phyloP scores from a whole-genome alignment of 1,140 invertebrate genomes.

The Heliconius eleuchia region DNA sequence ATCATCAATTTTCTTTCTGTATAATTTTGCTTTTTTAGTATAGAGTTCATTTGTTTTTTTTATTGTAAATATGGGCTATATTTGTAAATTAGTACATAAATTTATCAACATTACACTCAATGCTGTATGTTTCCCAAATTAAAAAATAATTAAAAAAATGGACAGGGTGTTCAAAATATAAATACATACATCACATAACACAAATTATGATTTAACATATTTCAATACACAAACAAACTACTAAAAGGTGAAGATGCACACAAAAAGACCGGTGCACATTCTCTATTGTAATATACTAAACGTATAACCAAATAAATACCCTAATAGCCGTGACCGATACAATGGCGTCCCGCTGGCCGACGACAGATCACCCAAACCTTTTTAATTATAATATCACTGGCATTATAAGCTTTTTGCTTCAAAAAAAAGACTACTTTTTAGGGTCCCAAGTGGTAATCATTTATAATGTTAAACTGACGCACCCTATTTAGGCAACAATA shows the following conservation, averaged over 20 bases:
- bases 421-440: slow-evolving; percentile 66
- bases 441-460: slow-evolving; percentile 40
- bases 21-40: no score
- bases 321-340: slow-evolving; percentile 68
- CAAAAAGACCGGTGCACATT: slow-evolving; percentile 36
- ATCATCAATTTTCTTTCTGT: no score
- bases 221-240: slow-evolving; percentile 4
- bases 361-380: slow-evolving; percentile 64
- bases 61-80: no score
- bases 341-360: slow-evolving; percentile 65
- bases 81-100: no score
- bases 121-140: no score
- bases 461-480: slow-evolving; percentile 28
- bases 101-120: no score
- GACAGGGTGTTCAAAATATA: no score
- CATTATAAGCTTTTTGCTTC: slow-evolving; percentile 73
- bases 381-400: slow-evolving; percentile 81
- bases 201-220: neutral
- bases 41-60: no score
- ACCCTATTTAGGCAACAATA: slow-evolving; percentile 22
- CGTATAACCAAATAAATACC: slow-evolving; percentile 73
- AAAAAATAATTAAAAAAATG: no score
- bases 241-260: neutral
- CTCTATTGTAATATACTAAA: slow-evolving; percentile 62
- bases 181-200: no score